Evolutionary conservation across 2,113 vertebrate species (phyloP).

Genomic region (Puma concolor): DNA sequence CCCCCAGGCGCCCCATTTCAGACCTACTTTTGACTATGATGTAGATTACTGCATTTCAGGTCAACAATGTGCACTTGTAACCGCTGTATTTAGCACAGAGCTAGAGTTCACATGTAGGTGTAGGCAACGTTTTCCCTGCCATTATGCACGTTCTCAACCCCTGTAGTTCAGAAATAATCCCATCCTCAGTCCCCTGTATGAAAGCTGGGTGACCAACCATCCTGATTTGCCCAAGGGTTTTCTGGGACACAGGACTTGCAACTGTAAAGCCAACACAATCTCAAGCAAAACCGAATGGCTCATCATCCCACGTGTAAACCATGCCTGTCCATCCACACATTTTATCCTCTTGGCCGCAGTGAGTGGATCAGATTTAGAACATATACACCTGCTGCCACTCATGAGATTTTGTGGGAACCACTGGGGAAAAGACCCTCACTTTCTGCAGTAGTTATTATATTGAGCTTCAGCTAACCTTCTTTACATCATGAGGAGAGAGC

Average conservation of each 20-base stretch:
- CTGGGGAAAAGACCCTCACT: neutral
- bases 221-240: neutral
- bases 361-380: neutral
- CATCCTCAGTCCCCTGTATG: neutral
- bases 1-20: neutral
- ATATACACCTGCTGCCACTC: neutral
- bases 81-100: neutral
- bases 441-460: neutral
- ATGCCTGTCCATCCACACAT: neutral
- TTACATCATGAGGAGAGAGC: neutral
- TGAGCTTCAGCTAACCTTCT: neutral
- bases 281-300: neutral
- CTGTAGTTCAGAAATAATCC: neutral
- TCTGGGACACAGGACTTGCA: neutral
- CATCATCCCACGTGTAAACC: neutral
- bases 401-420: neutral
- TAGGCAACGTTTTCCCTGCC: neutral
- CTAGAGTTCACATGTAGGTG: neutral
- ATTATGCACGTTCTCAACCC: neutral
- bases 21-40: neutral
- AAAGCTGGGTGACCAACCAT: neutral
- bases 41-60: neutral
- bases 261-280: neutral
- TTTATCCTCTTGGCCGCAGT: neutral
- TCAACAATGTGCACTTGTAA: rapidly evolving